A percentile compares a stretch with the other conserved stretches of the same genome.
Evolutionary conservation across 2,888 invertebrate species (phyloP).

Genomic region (Heliothis peltigera): DNA sequence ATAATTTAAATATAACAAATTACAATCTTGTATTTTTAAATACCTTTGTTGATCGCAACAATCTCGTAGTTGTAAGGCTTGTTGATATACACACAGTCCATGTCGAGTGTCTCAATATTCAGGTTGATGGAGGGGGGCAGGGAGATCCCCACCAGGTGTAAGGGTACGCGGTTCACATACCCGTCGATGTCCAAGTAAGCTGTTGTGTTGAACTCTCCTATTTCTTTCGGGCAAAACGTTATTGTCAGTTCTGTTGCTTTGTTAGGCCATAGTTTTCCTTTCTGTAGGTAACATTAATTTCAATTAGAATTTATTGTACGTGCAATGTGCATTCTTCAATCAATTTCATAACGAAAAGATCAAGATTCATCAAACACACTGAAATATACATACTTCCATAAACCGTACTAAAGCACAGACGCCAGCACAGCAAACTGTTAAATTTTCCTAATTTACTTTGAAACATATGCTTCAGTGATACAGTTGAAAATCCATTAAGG

Average conservation of each 20-base stretch:
- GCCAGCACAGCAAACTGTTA: too few relatives aligned
- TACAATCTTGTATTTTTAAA: neutral
- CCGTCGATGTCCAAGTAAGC: constrained; percentile 91
- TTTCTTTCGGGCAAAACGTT: constrained; percentile 88
- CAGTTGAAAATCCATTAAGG: too few relatives aligned
- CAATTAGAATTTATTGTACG: too few relatives aligned
- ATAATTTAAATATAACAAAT: neutral
- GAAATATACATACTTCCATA: too few relatives aligned
- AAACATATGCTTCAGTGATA: too few relatives aligned
- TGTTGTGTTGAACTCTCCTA: constrained; percentile 84
- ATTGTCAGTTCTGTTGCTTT: constrained; percentile 87
- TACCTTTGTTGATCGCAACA: constrained; percentile 89
- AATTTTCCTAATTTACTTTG: too few relatives aligned
- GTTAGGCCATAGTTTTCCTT: constrained; percentile 90
- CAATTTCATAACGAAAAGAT: too few relatives aligned
- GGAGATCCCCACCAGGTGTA: constrained; percentile 88
- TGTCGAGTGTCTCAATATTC: constrained; percentile 89
- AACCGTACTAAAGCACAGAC: too few relatives aligned
- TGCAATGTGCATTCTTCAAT: too few relatives aligned
- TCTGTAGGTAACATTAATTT: constrained; percentile 71
- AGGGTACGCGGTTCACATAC: constrained; percentile 83
- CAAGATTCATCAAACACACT: too few relatives aligned
- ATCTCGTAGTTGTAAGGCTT: constrained; percentile 91
- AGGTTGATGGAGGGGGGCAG: constrained; percentile 89
- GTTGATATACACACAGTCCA: constrained; percentile 89